A percentile compares a stretch with the other conserved stretches of the same genome.
Evolutionary conservation across 2,113 vertebrate genomes (phyloP).

Genomic region (Astatotilapia flaviijosephi): DNA sequence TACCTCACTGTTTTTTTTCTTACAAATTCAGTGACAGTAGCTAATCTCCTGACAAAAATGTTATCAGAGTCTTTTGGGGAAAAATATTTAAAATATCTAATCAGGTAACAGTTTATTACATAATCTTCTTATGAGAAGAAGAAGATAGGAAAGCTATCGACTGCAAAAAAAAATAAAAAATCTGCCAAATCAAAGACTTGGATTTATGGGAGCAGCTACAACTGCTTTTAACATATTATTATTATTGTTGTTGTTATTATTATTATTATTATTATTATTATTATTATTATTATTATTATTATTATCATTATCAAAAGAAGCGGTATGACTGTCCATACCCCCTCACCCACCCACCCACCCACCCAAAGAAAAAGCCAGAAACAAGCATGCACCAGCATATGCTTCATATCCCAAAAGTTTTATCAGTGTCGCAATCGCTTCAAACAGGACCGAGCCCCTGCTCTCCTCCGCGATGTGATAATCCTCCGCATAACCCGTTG

Average conservation of each 20-base stretch:
- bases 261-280: too few species aligned
- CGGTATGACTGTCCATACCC: not conserved
- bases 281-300: too few species aligned
- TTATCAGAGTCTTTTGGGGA: not conserved
- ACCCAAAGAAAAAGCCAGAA: not conserved
- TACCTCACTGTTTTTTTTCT: not conserved
- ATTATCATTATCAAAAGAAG: not conserved
- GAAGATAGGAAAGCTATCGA: not conserved
- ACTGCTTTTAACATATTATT: not conserved
- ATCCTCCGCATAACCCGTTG: not conserved
- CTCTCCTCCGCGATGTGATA: not conserved
- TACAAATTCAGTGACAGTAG: not conserved
- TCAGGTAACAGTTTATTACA: not conserved
- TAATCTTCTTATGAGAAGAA: not conserved
- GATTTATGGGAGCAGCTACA: not conserved
- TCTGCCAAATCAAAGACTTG: not conserved
- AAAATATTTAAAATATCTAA: not conserved
- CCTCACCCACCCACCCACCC: rapidly evolving
- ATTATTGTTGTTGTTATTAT: not conserved
- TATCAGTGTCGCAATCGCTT: not conserved
- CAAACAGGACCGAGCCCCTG: not conserved
- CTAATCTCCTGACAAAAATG: not conserved
- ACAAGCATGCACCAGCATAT: not conserved
- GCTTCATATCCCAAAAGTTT: not conserved
- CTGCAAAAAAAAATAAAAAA: not conserved